Percentiles rank a stretch among this genome's conserved stretches.
phyloP scores from a whole-genome alignment of 2,888 invertebrate species.

The Papilio elwesi region DNA sequence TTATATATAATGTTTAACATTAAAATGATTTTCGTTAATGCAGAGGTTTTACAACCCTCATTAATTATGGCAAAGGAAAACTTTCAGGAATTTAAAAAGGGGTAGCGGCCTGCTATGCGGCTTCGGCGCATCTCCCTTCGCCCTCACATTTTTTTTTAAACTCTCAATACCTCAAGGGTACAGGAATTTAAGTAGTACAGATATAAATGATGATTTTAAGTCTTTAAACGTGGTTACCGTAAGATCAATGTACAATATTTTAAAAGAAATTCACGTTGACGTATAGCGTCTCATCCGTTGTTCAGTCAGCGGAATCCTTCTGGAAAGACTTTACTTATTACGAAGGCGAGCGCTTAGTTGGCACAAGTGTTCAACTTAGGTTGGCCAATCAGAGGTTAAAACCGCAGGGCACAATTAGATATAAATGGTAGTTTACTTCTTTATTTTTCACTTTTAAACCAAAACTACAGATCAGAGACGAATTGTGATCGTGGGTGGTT shows the following conservation, averaged over 20 bases:
- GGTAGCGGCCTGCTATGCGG: background rate
- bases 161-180: background rate
- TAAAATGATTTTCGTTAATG: background rate
- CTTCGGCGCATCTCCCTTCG: background rate
- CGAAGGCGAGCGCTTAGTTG: too few species aligned
- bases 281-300: too few species aligned
- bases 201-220: conserved; percentile 3
- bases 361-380: too few species aligned
- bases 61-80: conserved; percentile 18
- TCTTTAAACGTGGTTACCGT: background rate
- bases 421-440: too few species aligned
- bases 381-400: too few species aligned
- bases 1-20: background rate
- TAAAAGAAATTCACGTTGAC: background rate
- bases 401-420: too few species aligned
- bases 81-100: conserved; percentile 10
- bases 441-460: too few species aligned
- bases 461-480: too few species aligned
- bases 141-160: conserved; percentile 5
- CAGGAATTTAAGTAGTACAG: background rate
- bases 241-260: background rate
- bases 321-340: too few species aligned
- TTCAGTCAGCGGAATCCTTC: too few species aligned
- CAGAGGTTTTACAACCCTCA: conserved; percentile 3
- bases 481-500: too few species aligned